Percentiles rank a stretch among this genome's conserved stretches.
Conservation (phyloP, 2,113 vertebrate species). For the Dolichotis patagonum region DNA sequence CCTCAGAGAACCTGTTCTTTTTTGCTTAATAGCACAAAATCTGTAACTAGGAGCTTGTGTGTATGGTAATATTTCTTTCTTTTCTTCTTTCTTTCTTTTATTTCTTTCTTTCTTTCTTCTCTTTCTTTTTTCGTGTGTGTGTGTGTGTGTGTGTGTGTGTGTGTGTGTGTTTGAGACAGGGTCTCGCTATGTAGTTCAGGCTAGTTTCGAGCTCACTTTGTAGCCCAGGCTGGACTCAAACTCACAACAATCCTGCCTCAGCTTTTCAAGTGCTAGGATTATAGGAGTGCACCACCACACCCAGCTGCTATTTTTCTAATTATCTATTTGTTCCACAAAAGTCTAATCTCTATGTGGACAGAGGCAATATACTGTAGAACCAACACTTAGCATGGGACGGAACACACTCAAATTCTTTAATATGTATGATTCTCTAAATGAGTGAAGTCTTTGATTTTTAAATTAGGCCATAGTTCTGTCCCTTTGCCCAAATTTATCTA, state of each 20-base stretch:
- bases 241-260: no score
- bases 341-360: neutral
- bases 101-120: no score
- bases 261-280: no score
- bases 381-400: neutral
- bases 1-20: neutral
- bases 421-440: neutral
- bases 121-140: no score
- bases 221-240: no score
- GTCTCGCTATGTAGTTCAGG: no score
- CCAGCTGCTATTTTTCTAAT: neutral
- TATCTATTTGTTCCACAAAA: neutral
- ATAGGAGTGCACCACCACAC: no score
- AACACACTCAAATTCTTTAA: neutral
- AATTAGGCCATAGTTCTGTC: neutral
- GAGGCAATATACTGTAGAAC: neutral
- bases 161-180: no score
- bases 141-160: no score
- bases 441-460: constrained; percentile 19
- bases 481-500: neutral
- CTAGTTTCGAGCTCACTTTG: no score
- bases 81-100: no score
- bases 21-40: neutral
- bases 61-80: neutral
- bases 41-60: neutral